Percentiles rank a stretch among this genome's conserved stretches.
Evolutionary conservation across 2,888 invertebrate genomes (phyloP).

Genomic region (Lepidochrysops patricia): DNA sequence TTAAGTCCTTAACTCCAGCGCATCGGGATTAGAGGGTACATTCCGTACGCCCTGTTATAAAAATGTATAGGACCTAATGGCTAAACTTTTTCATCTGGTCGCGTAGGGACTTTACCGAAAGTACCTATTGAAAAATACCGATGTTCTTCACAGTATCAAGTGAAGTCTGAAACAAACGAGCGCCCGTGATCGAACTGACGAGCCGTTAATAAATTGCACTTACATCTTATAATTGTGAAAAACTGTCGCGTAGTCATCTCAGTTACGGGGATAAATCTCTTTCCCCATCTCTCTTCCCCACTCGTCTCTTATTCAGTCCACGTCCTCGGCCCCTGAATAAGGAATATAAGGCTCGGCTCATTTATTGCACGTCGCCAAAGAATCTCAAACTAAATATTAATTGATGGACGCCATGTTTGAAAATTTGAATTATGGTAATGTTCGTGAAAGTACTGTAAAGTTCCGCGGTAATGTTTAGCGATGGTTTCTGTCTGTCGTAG

Average conservation of each 20-base stretch:
- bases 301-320: slow-evolving; percentile 51
- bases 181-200: slow-evolving; percentile 59
- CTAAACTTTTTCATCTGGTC: no score
- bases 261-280: slow-evolving; percentile 74
- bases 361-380: slow-evolving; percentile 61
- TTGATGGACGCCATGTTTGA: slow-evolving; percentile 48
- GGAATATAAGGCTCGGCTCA: slow-evolving; percentile 60
- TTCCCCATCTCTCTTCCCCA: slow-evolving; percentile 25
- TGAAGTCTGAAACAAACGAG: slow-evolving; percentile 27
- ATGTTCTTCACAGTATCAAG: neutral
- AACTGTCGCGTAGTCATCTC: slow-evolving; percentile 69
- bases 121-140: no score
- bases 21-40: no score
- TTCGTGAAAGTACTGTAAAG: neutral
- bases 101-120: no score
- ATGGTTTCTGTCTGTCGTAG: neutral
- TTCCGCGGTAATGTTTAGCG: neutral
- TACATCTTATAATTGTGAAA: slow-evolving; percentile 71
- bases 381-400: slow-evolving; percentile 65
- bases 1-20: no score
- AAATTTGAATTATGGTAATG: slow-evolving; percentile 46
- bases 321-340: slow-evolving; percentile 66
- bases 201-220: slow-evolving; percentile 70
- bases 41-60: no score
- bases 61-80: no score